Base-by-base conservation (phyloP, 2,888 invertebrate species). In the Calameuta filiformis region DNA sequence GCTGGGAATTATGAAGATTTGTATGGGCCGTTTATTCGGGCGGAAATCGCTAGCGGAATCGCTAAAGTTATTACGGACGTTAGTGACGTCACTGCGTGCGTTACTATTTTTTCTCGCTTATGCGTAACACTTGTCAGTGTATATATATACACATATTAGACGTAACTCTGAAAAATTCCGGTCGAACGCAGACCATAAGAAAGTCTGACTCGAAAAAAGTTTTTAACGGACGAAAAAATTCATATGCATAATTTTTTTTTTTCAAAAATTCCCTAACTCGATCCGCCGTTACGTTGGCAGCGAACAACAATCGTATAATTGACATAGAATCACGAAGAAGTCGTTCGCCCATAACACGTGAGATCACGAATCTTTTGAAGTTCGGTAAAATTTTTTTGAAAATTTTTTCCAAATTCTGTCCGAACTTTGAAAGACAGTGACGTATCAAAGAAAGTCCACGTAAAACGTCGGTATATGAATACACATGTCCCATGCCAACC, bases 1-100 rank as follows among this genome's bases (percentile, higher is more conserved):
- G 80, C 81, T 81, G 76, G 76, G 79, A 81, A 80, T 87, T 88
- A 91, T 89, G 89, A 90, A 91, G 90, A 91, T 91, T 91, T 91
- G 80, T 79, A 81, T 37, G 69, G 78, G 80, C 78, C 79, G 81
- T 84, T 83, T 77, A 73, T 83, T 81, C 83, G 80, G 82, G 76
- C 81, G 82, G 83, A 84, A 83, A 33, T 31, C 31, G 31, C 71
- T 12, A 15, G 12, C 31, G 31, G 23, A 56, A 56, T 56, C 40
- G 40, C 40, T 15, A 23, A 56, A 23, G 56, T 56, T 56, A 56
- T 56, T 56, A 56, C 56, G 9, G 56, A 56, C 56, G 23, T 56
- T 56, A 56, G 23, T 0, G 23, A 23, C 56, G 23, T 56, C 23
- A 9, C 23, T 56, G 56, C 1, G 23, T 23, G 56, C 56, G 23